A percentile compares a stretch with the other conserved stretches of the same genome.
These are phyloP conservation scores for Erynnis tages DNA, from an alignment of 2,888 invertebrate genomes.

Conservation along the genomic window DNA sequence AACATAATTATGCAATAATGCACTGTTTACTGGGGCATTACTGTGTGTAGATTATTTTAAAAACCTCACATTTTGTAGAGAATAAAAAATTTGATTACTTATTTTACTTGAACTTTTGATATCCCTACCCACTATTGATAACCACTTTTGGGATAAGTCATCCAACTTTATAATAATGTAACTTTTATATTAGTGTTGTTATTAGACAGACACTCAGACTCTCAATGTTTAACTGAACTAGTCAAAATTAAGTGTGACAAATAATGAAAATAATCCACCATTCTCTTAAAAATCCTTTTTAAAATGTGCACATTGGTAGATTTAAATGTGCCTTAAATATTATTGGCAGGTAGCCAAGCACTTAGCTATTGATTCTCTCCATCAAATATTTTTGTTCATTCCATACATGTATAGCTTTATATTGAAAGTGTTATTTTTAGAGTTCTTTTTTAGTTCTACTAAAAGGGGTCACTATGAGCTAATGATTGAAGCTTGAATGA, in stretches of 20 bases:
- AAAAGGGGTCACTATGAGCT: slow-evolving; percentile 4
- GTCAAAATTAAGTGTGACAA: no score
- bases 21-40: not conserved
- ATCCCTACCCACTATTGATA: no score
- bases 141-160: no score
- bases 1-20: not conserved
- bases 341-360: slow-evolving; percentile 40
- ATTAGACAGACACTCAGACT: no score
- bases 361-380: slow-evolving; percentile 34
- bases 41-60: no score
- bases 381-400: slow-evolving; percentile 29
- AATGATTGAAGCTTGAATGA: not conserved
- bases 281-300: not conserved
- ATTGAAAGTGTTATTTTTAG: slow-evolving; percentile 8
- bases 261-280: no score
- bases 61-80: no score
- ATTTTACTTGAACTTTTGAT: no score
- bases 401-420: slow-evolving; percentile 5
- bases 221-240: no score
- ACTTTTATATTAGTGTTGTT: no score
- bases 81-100: no score
- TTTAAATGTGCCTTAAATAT: slow-evolving; percentile 28
- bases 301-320: not conserved
- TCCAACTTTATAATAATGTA: no score
- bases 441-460: slow-evolving; percentile 5